Evolutionary conservation across 2,888 invertebrate species (phyloP), one percentile per base, ranked within the genome.

Genomic region (Caenorhabditis sulstoni): DNA sequence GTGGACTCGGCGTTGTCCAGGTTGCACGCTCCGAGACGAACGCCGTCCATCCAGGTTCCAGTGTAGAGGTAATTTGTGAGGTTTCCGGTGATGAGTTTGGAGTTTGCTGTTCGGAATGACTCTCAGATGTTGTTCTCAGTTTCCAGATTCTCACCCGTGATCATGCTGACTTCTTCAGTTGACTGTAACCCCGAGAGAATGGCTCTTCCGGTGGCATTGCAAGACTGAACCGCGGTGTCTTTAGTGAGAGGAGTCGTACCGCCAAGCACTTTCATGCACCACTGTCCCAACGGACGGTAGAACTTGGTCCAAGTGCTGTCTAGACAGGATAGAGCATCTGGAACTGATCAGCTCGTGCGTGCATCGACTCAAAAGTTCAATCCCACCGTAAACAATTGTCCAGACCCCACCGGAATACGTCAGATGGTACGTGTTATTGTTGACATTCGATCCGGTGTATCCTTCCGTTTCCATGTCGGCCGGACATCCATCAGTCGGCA

Each of bases 301-400:
- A 53, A 53, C 16, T 53, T 53, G n/a, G 53, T 53, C 53, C 53
- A 53, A 8, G 53, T 35, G 35, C n/a, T n/a, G n/a, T 53, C 53
- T 3, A 35, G 53, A 53, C 53, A 53, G 3, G 14, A n/a, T 3
- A 29, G n/a, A 14, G 12, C 35, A 23, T 53, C 53, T 47, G 47
- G 14, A 41, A 41, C 5, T 37, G 37, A 37, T 8, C 11, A 5
- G 5, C 11, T 41, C 18, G n/a, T 16, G n/a, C n/a, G n/a, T n/a
- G n/a, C n/a, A n/a, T n/a, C n/a, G n/a, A n/a, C n/a, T n/a, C n/a
- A n/a, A n/a, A n/a, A n/a, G n/a, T n/a, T n/a, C n/a, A n/a, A n/a
- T n/a, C 47, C 1, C 18, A 47, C 47, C 47, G 35, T 53, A 50
- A 22, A 7, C 14, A 12, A 53, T 53, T 3, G 53, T 53, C 53